Evolutionary conservation across 2,113 vertebrate genomes (phyloP).

Genomic region (Carollia perspicillata): DNA sequence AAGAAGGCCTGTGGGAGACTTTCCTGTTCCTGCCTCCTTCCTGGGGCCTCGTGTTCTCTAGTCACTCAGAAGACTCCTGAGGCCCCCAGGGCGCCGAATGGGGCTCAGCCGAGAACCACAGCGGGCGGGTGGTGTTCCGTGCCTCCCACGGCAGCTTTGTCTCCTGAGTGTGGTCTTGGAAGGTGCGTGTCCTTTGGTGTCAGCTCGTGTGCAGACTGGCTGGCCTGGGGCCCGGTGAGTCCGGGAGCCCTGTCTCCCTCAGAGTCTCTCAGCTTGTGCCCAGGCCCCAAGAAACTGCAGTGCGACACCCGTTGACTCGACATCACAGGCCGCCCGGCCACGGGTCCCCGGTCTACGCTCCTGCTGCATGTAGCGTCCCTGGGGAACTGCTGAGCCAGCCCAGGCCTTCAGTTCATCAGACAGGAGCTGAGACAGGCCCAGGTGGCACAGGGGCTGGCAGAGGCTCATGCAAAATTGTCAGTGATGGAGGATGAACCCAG

Average conservation of each 20-base stretch:
- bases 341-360: neutral
- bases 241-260: neutral
- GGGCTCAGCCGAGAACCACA: neutral
- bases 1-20: neutral
- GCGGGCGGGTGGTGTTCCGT: neutral
- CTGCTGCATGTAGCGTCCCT: neutral
- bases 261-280: neutral
- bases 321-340: neutral
- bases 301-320: neutral
- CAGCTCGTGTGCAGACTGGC: neutral
- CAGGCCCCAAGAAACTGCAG: neutral
- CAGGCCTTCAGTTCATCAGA: neutral
- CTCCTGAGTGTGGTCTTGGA: neutral
- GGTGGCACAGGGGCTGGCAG: neutral
- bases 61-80: neutral
- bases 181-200: neutral
- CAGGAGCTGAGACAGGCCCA: neutral
- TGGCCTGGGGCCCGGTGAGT: neutral
- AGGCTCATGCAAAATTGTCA: neutral
- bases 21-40: neutral
- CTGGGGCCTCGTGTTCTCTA: neutral
- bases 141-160: neutral
- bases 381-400: neutral
- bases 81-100: fast-evolving
- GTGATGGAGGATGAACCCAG: neutral